These are phyloP conservation scores for Pseudorasbora parva DNA, from an alignment of 2,113 vertebrate species.

Conservation along the genomic window DNA sequence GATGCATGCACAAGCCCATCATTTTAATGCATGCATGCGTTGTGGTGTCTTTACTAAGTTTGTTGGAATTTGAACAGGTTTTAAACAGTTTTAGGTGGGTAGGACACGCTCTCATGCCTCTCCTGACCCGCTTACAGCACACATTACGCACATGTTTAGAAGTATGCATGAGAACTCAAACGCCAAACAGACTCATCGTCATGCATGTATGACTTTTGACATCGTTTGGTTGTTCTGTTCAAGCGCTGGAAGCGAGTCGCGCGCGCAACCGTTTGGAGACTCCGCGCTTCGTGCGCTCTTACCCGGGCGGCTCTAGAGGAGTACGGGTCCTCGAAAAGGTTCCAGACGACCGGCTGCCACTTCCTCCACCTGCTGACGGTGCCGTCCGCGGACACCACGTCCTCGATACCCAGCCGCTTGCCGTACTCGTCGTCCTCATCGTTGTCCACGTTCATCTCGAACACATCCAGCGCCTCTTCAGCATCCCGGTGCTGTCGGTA, in stretches of 20 bases:
- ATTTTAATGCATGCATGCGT: not conserved
- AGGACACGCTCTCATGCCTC: not conserved
- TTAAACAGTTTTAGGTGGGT: not conserved
- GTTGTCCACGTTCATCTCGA: constrained; percentile 88
- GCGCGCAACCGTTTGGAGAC: constrained; percentile 10
- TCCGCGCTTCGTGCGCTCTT: constrained; percentile 68
- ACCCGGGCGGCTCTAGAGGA: constrained; percentile 95
- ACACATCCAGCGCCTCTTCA: constrained; percentile 94
- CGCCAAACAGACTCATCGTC: not conserved
- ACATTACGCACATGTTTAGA: no score
- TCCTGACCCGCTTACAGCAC: not conserved
- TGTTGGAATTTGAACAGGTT: not conserved
- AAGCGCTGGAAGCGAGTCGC: not conserved
- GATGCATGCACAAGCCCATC: not conserved
- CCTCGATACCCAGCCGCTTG: constrained; percentile 82
- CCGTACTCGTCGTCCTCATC: constrained; percentile 78
- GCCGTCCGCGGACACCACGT: constrained; percentile 72
- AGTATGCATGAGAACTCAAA: not conserved
- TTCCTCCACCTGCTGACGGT: constrained; percentile 83
- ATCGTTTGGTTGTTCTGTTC: not conserved
- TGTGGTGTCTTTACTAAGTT: not conserved
- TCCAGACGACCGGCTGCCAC: constrained; percentile 92
- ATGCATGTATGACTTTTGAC: not conserved
- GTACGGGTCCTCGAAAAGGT: constrained; percentile 95
- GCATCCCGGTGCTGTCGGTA: constrained; percentile 95